Evolutionary conservation across 2,888 invertebrate species (phyloP), one percentile per base, ranked within the genome.

Genomic region (Gymnoscelis rufifasciata): DNA sequence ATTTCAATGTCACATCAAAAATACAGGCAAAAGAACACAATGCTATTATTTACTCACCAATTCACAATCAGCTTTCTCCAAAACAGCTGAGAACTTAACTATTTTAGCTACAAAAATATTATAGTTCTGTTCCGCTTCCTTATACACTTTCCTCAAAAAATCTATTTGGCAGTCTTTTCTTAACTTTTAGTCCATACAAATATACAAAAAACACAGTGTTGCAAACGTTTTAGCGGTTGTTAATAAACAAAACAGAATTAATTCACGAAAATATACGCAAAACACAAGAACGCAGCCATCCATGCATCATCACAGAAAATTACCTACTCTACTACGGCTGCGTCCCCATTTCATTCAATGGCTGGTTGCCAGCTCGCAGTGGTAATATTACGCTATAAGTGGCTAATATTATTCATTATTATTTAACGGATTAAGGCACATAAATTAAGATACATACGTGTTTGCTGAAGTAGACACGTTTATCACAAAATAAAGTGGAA

Each of bases 271-370:
- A 61, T 66, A 65, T 64, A 62, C 64, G 62, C 60, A 66, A 71
- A 66, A 68, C 69, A 63, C 57, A 68, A 68, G 63, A 66, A 69
- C 72, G 45, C 74, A 71, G 62, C 63, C 74, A 73, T 19, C 62
- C 66, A 71, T 71, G 68, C 74, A 71, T 74, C 74, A 70, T 70
- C 70, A 71, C 72, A 66, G 59, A 67, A 76, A 75, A 75, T 70
- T 71, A 72, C 70, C 40, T 38, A 47, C 43, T 36, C 42, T 33
- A 31, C 37, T 37, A 27, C 40, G 44, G 10, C 29, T 29, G 49
- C 47, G 55, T 54, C 49, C 52, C 47, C 41, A 47, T 54, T 49
- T 45, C 46, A 48, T 39, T 41, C 44, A 47, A 36, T 51, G 54
- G 23, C 13, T 41, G 47, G 52, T 38, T 54, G 52, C 54, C 44